Conservation (phyloP, 2,113 vertebrate genomes). For the Chloebia gouldiae region DNA sequence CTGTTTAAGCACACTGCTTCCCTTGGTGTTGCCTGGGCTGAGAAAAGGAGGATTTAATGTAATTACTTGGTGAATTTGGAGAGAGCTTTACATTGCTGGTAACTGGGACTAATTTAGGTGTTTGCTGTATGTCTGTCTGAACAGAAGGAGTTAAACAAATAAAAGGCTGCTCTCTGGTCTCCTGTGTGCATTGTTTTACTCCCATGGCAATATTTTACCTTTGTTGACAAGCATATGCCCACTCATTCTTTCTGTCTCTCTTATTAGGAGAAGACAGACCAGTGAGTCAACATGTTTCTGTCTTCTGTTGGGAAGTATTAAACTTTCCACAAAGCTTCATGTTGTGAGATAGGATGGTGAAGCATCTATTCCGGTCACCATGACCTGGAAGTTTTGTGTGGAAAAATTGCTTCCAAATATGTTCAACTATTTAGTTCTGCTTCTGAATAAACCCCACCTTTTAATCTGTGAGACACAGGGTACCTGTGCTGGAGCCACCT, state of each 20-base stretch:
- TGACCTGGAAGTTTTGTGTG: neutral
- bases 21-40: neutral
- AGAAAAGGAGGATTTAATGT: neutral
- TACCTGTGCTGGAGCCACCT: neutral
- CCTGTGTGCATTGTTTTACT: neutral
- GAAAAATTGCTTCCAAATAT: neutral
- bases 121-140: neutral
- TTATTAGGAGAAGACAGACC: neutral
- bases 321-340: neutral
- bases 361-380: neutral
- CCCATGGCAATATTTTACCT: neutral
- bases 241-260: neutral
- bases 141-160: neutral
- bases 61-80: neutral
- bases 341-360: neutral
- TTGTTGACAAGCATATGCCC: neutral
- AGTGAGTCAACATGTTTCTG: neutral
- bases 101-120: neutral
- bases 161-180: neutral
- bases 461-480: neutral
- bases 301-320: neutral
- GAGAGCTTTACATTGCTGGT: neutral
- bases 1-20: neutral
- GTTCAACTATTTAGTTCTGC: neutral
- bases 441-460: neutral